Evolutionary conservation across 2,797 vertebrate genomes (phyloP), one percentile per base, ranked within the genome.

Genomic region (Sebastes hubbsi): DNA sequence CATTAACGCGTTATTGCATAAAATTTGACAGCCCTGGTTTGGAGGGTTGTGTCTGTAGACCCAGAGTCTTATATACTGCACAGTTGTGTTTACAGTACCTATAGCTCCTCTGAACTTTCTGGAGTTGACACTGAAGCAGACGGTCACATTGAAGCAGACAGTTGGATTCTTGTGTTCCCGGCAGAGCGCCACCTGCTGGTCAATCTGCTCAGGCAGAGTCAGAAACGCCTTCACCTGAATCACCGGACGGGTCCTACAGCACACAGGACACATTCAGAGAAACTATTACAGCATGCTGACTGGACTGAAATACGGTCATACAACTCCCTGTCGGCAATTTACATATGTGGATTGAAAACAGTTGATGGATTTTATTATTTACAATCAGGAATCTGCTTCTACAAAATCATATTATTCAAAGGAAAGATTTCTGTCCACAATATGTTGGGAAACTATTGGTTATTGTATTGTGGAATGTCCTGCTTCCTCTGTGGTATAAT

Each of bases 101-200:
- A 98, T 96, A 32, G 91, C 89, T 84, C 96, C 97, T 67, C 90
- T 96, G 64, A 96, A 96, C 3, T 94, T 92, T 86, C 94, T 96
- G 87, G 97, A 97, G 29, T 84, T 89, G 27, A 97, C 97, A 63
- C 77, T 93, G 94, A 99, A 99, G 87, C 98, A 99, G 25, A 99
- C 88, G 1, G 81, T 96, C 25, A 98, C 79, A 14, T 97, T 91
- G 91, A 98, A 86, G 83, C 98, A 99, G 67, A 95, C 90, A 0
- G 95, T 94, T 22, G 96, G 96, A 64, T 93, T 88, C 25, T 95
- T 95, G 73, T 97, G 96, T 69, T 97, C 96, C 24, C 52, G 6
- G 78, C 98, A 99, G 73, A 95, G 91, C 52, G 93, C 87, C 83
- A 94, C 87, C 30, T 89, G 96, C 73, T 94, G 95, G 79, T 99